Evolutionary conservation across 1,140 invertebrate genomes (phyloP).

Genomic region (Thereuonema tuberculata): DNA sequence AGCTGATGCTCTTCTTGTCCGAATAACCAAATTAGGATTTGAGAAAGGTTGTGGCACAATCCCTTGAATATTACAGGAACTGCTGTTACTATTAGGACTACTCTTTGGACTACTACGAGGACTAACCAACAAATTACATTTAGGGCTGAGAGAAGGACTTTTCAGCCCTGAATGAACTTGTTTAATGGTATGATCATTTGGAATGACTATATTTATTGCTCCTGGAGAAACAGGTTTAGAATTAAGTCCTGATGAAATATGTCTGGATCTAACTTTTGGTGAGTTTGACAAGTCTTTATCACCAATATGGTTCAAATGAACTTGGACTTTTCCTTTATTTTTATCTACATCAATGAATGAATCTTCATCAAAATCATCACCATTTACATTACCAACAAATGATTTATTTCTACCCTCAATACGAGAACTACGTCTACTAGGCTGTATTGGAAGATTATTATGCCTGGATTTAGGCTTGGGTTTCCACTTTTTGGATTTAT

Average conservation of each 20-base stretch:
- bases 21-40: slow-evolving; percentile 38
- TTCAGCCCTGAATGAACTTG: too few relatives aligned
- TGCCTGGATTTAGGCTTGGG: not conserved
- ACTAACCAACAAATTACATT: not conserved
- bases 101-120: not conserved
- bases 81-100: not conserved
- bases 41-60: slow-evolving; percentile 32
- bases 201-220: not conserved
- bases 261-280: not conserved
- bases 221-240: too few relatives aligned
- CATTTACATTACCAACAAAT: too few relatives aligned
- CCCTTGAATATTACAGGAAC: not conserved
- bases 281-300: too few relatives aligned
- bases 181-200: not conserved
- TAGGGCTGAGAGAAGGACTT: not conserved
- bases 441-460: too few relatives aligned
- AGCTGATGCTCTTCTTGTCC: slow-evolving; percentile 34
- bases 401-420: too few relatives aligned
- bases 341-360: too few relatives aligned
- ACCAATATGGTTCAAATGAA: too few relatives aligned
- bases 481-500: slow-evolving; percentile 42
- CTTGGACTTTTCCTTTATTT: too few relatives aligned
- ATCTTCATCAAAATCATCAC: too few relatives aligned
- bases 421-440: too few relatives aligned
- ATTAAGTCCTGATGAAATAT: not conserved